A percentile compares a stretch with the other conserved stretches of the same genome.
Evolutionary conservation across 2,113 vertebrate species (phyloP).

Genomic region (Suricata suricatta): DNA sequence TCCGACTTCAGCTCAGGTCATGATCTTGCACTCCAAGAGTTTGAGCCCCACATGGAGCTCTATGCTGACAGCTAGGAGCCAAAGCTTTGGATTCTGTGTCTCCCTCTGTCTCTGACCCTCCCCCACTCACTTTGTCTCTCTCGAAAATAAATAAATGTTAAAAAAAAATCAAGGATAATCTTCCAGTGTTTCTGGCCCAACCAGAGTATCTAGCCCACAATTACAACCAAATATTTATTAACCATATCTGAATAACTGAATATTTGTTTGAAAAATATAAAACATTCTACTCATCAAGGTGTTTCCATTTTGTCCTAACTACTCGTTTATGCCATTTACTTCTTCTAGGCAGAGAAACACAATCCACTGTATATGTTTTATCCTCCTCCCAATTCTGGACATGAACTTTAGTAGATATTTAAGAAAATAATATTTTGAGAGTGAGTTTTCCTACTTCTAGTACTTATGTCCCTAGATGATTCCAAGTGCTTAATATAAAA

Average conservation of each 20-base stretch:
- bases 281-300: neutral
- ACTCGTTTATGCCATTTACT: neutral
- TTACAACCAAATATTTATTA: neutral
- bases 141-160: too few species aligned
- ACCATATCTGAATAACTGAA: neutral
- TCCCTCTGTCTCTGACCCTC: too few species aligned
- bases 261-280: neutral
- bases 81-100: too few species aligned
- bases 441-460: neutral
- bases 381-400: neutral
- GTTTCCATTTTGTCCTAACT: neutral
- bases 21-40: too few species aligned
- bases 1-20: too few species aligned
- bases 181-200: neutral
- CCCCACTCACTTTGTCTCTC: too few species aligned
- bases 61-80: too few species aligned
- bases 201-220: neutral
- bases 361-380: neutral
- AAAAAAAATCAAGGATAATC: neutral
- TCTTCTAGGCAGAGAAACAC: neutral
- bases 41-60: too few species aligned
- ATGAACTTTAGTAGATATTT: neutral
- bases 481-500: constrained; percentile 34
- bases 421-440: neutral
- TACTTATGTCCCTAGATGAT: neutral